Base-by-base conservation (phyloP, 35 echinoderm and acorn worm genomes). In the Amphiura filiformis region DNA sequence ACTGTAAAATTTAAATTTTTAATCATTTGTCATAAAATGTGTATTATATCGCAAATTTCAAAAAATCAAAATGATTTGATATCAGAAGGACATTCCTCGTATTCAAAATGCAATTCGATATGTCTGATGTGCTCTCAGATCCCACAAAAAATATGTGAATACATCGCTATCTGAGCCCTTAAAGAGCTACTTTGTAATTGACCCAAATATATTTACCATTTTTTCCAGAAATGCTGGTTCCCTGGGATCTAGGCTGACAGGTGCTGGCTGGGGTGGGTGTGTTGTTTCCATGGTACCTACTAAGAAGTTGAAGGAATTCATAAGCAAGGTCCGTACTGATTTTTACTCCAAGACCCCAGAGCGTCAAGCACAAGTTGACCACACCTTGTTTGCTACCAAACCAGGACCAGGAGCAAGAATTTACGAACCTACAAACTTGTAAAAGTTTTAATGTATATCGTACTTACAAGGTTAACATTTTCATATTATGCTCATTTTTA, bases 191-290 rank as follows among this genome's bases (percentile, higher is more conserved):
- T 47, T 47, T 9, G 41, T 47, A 47, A 47, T n/a, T n/a, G n/a
- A n/a, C n/a, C n/a, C n/a, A 47, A 47, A 47, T 9, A 47, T 47
- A 17, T 47, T 47, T 47, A n/a, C n/a, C 17, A 47, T 38, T 1
- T 28, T 42, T 38, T 39, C n/a, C 89, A 97, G 95, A 77, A 36
- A 89, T 80, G 85, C 95, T 70, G 95, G 95, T 78, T 89, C 95
- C 34, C 52, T 97, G 39, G 92, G 95, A 14, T 94, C 92, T 20
- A 80, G 95, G 31, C 89, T 97, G 17, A 97, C 95, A 30, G 95
- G 95, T 17, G 95, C 95, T 82, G 95, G 95, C 11, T 97, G 95
- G 95, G 95, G 92, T 17, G 95, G 95, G 32, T 97, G 95, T 49
- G 86, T 92, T 32, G 91, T 97, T 86, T 94, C 95, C 82, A 94